Base-by-base conservation (phyloP, 2,113 vertebrate species). In the Callipepla californica region DNA sequence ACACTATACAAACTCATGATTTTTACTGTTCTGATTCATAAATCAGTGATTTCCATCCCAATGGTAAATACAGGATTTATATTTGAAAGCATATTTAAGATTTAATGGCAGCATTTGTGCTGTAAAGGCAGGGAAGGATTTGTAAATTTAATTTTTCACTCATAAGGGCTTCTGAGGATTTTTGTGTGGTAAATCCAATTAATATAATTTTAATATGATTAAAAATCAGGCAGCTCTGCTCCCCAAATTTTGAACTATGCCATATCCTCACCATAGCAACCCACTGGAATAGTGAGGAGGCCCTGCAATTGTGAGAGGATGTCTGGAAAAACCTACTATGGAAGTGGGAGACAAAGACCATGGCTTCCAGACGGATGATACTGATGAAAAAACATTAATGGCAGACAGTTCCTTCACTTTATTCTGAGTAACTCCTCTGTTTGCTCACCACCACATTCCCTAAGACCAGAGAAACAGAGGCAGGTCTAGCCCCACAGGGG, bases 81-180 rank as follows among this genome's bases (percentile, higher is more conserved):
- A 96, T 94, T 92, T 90, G 68, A 95, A 96, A 85, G 44, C 19
- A 32, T 92, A 80, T 80, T 90, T 95, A 93, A 84, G 72, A 95
- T 96, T 95, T 94, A 96, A 88, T 95, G 92, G 19, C 48, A 80
- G 32, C 91, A 92, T 94, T 90, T 94, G 26, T 91, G 85, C 34
- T 50, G 50, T 67, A 95, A 92, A 76, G 78, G 32, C 34, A 95
- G 36, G 44, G 18, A 85, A 93, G 87, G 80, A 91, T 94, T 95
- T 97, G 66, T 78, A 94, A 90, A 95, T 95, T 76, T 92, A 44
- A 90, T 94, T 95, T 91, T 32, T 75, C n/a, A 87, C 45, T 95
- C 92, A 85, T 1, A 93, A 95, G 67, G 73, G 81, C 51, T 95
- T 59, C 92, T 76, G 55, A 89, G 77, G 68, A 89, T 90, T 82